Evolutionary conservation across 1,140 invertebrate species (phyloP).

Genomic region (Mesaphorura yosii): DNA sequence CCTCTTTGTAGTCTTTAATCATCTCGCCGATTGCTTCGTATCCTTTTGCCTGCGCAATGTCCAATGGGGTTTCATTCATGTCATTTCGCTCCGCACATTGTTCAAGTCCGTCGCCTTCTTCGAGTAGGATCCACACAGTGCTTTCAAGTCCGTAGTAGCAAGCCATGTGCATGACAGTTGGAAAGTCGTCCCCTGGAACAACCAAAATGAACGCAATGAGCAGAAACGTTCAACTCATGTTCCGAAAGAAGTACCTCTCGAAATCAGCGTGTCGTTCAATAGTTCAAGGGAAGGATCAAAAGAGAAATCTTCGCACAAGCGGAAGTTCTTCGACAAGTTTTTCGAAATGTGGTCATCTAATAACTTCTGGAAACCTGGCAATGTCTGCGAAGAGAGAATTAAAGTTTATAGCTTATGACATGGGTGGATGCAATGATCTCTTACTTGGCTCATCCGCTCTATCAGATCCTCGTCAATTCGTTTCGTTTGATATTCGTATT

Average conservation of each 20-base stretch:
- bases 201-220: neutral
- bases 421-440: neutral
- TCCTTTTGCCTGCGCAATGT: constrained; percentile 15
- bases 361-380: constrained; percentile 23
- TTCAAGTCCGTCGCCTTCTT: constrained; percentile 35
- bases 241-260: constrained; percentile 9
- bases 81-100: constrained; percentile 18
- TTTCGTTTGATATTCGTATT: constrained; percentile 18
- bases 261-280: constrained; percentile 27
- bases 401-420: neutral
- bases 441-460: constrained; percentile 21
- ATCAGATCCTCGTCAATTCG: constrained; percentile 18
- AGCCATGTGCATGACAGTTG: constrained; percentile 75
- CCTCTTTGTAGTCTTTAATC: constrained; percentile 23
- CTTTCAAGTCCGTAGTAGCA: constrained; percentile 72
- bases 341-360: constrained; percentile 24
- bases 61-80: constrained; percentile 16
- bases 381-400: constrained; percentile 7
- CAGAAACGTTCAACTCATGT: neutral
- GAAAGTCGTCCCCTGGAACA: constrained; percentile 55
- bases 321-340: constrained; percentile 19
- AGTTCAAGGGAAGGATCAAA: constrained; percentile 21
- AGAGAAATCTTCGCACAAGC: constrained; percentile 13
- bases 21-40: constrained; percentile 12
- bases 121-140: constrained; percentile 64